Evolutionary conservation across 2,888 invertebrate genomes (phyloP).

Genomic region (Ormyrus nitidulus): DNA sequence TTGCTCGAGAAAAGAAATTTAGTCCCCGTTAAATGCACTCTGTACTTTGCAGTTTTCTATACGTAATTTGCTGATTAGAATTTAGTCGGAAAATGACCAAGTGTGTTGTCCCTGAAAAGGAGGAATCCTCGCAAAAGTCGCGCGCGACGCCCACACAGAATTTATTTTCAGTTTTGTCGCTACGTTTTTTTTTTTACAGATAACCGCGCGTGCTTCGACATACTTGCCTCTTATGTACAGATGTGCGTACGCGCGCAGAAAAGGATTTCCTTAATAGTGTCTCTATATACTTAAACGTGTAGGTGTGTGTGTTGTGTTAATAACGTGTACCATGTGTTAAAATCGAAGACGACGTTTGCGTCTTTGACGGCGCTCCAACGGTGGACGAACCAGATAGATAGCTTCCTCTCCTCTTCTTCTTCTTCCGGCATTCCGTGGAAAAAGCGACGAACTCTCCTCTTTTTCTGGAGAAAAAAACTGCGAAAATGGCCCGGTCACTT

Average conservation of each 20-base stretch:
- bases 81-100: no score
- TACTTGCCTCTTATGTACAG: slow-evolving; percentile 42
- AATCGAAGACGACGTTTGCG: slow-evolving; percentile 5
- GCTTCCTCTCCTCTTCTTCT: background rate
- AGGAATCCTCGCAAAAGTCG: slow-evolving; percentile 20
- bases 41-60: background rate
- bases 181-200: slow-evolving; percentile 1
- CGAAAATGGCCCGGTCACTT: slow-evolving; percentile 35
- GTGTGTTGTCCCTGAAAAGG: background rate
- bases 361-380: slow-evolving; percentile 39
- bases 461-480: slow-evolving; percentile 15
- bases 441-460: background rate
- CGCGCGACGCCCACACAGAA: slow-evolving; percentile 31
- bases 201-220: slow-evolving; percentile 1
- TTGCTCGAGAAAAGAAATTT: no score
- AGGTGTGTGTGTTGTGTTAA: slow-evolving; percentile 30
- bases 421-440: background rate
- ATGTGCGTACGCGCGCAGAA: slow-evolving; percentile 35
- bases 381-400: slow-evolving; percentile 24
- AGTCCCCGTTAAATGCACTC: background rate
- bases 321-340: slow-evolving; percentile 10
- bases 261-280: background rate
- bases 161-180: slow-evolving; percentile 7
- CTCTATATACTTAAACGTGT: slow-evolving; percentile 3
- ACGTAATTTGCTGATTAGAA: no score